These are phyloP conservation scores for Eremobia ochroleuca DNA, from an alignment of 2,888 invertebrate genomes.

Conservation along the genomic window DNA sequence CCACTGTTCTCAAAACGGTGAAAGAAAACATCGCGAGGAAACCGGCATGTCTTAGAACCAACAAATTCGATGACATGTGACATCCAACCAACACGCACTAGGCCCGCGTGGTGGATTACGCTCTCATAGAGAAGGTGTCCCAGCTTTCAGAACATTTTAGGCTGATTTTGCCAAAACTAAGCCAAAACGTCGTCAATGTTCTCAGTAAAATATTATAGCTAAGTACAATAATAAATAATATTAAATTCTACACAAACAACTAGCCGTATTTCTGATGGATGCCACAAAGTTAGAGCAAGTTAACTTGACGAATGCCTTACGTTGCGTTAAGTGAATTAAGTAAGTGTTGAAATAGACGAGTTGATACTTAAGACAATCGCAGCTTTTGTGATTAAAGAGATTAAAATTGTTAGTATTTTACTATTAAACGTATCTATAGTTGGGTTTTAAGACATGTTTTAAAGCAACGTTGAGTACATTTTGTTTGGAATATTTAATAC, in stretches of 20 bases:
- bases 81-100: too few relatives aligned
- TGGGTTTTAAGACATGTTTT: background rate
- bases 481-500: background rate
- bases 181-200: background rate
- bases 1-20: too few relatives aligned
- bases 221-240: slow-evolving; percentile 41
- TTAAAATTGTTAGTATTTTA: slow-evolving; percentile 3
- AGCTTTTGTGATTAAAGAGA: slow-evolving; percentile 14
- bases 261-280: slow-evolving; percentile 64
- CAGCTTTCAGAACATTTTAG: too few relatives aligned
- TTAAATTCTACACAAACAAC: slow-evolving; percentile 35
- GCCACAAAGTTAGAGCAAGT: slow-evolving; percentile 63
- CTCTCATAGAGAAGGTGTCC: too few relatives aligned
- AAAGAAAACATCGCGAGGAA: too few relatives aligned
- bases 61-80: too few relatives aligned
- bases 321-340: slow-evolving; percentile 56
- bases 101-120: too few relatives aligned
- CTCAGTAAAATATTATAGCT: slow-evolving; percentile 12
- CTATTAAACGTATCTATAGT: background rate
- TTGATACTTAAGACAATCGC: slow-evolving; percentile 29
- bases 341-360: slow-evolving; percentile 49
- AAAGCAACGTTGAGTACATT: background rate
- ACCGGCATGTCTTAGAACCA: too few relatives aligned
- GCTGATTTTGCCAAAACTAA: background rate
- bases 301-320: slow-evolving; percentile 68